Evolutionary conservation across 2,888 invertebrate genomes (phyloP).

Genomic region (Crematogaster levior): DNA sequence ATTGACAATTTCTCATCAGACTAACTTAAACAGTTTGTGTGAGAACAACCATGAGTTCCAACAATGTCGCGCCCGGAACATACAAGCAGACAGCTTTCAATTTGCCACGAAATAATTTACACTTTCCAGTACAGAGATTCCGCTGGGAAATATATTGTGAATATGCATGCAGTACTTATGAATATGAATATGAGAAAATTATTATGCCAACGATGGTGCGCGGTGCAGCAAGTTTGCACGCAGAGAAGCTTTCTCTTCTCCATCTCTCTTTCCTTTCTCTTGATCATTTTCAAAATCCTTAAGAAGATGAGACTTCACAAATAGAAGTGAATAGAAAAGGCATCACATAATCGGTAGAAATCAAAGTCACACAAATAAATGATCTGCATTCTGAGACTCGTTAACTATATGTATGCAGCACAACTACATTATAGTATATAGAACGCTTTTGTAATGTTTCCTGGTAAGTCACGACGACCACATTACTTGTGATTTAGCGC

Average conservation of each 20-base stretch:
- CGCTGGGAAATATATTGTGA: conserved; percentile 69
- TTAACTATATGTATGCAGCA: conserved; percentile 27
- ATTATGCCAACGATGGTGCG: conserved; percentile 62
- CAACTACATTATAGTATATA: conserved; percentile 40
- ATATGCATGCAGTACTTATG: conserved; percentile 74
- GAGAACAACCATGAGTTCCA: conserved; percentile 29
- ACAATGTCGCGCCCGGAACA: conserved; percentile 15
- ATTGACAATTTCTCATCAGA: conserved; percentile 58
- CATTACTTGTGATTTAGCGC: conserved; percentile 70
- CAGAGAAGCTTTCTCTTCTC: background rate
- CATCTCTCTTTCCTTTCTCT: background rate
- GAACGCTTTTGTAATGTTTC: conserved; percentile 64
- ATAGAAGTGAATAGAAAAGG: background rate
- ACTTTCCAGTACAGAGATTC: conserved; percentile 58
- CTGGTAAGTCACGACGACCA: conserved; percentile 61
- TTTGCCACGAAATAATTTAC: conserved; percentile 72
- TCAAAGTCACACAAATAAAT: conserved; percentile 6
- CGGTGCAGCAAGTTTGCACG: conserved; percentile 62
- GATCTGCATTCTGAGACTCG: background rate
- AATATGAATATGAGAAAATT: conserved; percentile 74
- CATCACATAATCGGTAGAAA: background rate
- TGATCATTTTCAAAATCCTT: background rate
- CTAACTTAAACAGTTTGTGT: conserved; percentile 39
- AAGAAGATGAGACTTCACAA: background rate
- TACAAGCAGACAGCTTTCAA: conserved; percentile 62